A percentile compares a stretch with the other conserved stretches of the same genome.
phyloP scores from a whole-genome alignment of 2,113 vertebrate genomes.

The Polypterus bichir region DNA sequence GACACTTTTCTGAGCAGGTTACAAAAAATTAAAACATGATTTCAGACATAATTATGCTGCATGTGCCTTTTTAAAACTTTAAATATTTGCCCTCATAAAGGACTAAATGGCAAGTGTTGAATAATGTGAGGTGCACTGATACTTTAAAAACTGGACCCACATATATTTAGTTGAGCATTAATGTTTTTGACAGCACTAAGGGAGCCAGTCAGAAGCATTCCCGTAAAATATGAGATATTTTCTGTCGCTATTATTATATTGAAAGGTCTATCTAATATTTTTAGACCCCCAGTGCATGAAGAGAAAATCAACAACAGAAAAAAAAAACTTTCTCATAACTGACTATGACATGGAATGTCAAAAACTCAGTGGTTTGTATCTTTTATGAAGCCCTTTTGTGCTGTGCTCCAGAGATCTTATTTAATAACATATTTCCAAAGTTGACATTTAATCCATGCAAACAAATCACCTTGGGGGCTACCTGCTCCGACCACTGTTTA shows the following conservation, averaged over 20 bases:
- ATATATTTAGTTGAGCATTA: slow-evolving; percentile 14
- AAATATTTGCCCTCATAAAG: no score
- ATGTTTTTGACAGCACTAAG: slow-evolving; percentile 19
- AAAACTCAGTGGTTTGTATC: slow-evolving; percentile 12
- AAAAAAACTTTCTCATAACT: slow-evolving; percentile 16
- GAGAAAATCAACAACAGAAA: slow-evolving; percentile 1
- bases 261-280: slow-evolving; percentile 13
- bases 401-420: slow-evolving; percentile 27
- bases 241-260: slow-evolving; percentile 8
- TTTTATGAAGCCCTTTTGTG: slow-evolving; percentile 17
- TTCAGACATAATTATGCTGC: no score
- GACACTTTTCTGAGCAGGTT: no score
- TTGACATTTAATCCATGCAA: slow-evolving; percentile 55
- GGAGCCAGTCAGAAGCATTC: slow-evolving; percentile 13
- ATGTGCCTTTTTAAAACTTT: no score
- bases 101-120: no score
- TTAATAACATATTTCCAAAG: slow-evolving; percentile 50
- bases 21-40: no score
- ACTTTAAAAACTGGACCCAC: slow-evolving; percentile 7
- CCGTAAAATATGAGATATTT: not conserved
- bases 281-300: slow-evolving; percentile 6
- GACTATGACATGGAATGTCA: slow-evolving; percentile 20
- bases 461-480: slow-evolving; percentile 49
- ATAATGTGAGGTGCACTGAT: no score
- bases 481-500: slow-evolving; percentile 30